Base-by-base conservation (phyloP, 2,113 vertebrate genomes). In the Alaudala cheleensis region DNA sequence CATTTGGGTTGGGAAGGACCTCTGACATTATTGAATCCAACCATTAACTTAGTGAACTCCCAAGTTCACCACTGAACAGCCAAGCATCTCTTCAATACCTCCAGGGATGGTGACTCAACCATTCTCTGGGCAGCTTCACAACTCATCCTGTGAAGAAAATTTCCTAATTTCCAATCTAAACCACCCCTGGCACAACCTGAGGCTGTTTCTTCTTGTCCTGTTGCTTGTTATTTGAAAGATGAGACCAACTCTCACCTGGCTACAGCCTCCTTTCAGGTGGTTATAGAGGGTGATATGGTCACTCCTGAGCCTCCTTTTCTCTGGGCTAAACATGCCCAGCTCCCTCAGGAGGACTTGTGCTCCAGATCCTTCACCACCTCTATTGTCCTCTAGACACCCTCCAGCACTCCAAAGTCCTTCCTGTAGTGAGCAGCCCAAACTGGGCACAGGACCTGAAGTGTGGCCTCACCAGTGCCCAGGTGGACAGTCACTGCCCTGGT, bases 391-490 rank as follows among this genome's bases (percentile, higher is more conserved):
- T 40, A 3, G 25, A 62, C 14, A 9, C 1, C 0, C 12, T 37
- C 17, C 54, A 54, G 40, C 8, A 40, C 25, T 40, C 69, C 34
- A 7, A 49, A 9, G 47, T 34, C n/a, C 18, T 47, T 69, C 6
- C 12, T 42, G 39, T 14, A 44, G 15, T 49, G 17, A 74, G 28
- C 3, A 33, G 20, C 28, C 39, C 24, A 60, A 74, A 67, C 17
- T 29, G 24, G 40, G 2, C 61, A 67, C 13, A 26, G n/a, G 16
- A 47, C 40, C 14, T 17, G 4, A 67, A 23, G 9, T 6, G 12
- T 22, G 6, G 11, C 14, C 24, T 60, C n/a, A 40, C 4, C 29
- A 47, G 24, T 8, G 16, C 4, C 0, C 0, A 45, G 10, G 24
- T n/a, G 39, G 2, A 13, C 14, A n/a, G 10, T 34, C 53, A 14